Evolutionary conservation across 2,888 invertebrate genomes (phyloP).

Genomic region (Cephalotes varians): DNA sequence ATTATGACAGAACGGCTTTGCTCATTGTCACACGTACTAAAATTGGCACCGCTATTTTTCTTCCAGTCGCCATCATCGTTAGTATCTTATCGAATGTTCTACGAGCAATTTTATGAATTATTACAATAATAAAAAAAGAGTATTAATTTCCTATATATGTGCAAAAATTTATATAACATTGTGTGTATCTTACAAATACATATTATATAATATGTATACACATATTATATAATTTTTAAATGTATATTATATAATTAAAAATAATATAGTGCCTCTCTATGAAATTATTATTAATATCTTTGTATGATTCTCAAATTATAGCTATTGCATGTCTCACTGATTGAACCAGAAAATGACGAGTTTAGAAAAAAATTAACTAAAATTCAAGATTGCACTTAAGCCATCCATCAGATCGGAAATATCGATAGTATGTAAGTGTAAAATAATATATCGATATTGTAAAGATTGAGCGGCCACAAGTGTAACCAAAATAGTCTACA

Average conservation of each 20-base stretch:
- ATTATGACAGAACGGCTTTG: neutral
- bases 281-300: neutral
- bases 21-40: neutral
- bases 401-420: conserved; percentile 30
- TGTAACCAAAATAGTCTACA: conserved; percentile 40
- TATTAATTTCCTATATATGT: neutral
- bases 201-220: neutral
- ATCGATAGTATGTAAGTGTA: neutral
- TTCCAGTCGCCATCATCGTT: neutral
- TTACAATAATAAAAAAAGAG: neutral
- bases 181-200: neutral
- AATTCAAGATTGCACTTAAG: conserved; percentile 22
- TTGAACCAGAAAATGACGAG: conserved; percentile 47
- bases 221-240: too few species aligned
- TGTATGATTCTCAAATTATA: neutral
- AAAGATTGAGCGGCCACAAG: neutral
- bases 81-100: conserved; percentile 6
- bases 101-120: neutral
- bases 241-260: neutral
- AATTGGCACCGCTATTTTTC: neutral
- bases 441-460: conserved; percentile 48
- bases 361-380: conserved; percentile 23
- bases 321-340: conserved; percentile 29
- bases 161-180: neutral
- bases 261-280: too few species aligned